Evolutionary conservation across 2,888 invertebrate species (phyloP), one percentile per base, ranked within the genome.

Genomic region (Anorthoa munda): DNA sequence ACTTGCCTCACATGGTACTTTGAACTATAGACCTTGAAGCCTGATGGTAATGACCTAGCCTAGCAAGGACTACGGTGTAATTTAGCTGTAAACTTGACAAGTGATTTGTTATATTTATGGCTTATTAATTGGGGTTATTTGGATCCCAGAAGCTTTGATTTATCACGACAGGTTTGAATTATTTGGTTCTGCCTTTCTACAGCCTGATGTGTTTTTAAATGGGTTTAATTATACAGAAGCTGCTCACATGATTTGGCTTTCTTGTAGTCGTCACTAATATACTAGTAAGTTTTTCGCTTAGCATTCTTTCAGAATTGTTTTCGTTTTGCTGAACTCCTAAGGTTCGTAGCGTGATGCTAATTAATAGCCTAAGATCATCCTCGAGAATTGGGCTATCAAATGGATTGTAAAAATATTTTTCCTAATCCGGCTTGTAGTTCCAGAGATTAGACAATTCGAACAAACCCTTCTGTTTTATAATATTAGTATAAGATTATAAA

Each of bases 71-170:
- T 45, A 55, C 55, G 61, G 68, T 60, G 66, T 77, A 79, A 79
- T 84, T 78, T 78, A 39, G 56, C 72, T 79, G 84, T 85, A 77
- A 82, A 72, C 68, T 67, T 56, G 80, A 80, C 53, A 70, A 46
- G 60, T n/a, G 75, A 71, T 59, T 48, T 17, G 46, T 51, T 56
- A 60, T 66, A 71, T 63, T 56, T 68, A 70, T 71, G 26, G 74
- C n/a, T 31, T 65, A 9, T 31, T 81, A 79, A 83, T 83, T 75
- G 56, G n/a, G 59, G 71, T 63, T 68, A 26, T 74, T 75, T 71
- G 7, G 50, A 5, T 18, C 15, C 23, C 26, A 74, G 11, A 51
- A 31, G 17, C 53, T 66, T 59, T 53, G 63, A 66, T 79, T 64
- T 39, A 71, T 70, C 12, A 26, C n/a, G 58, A n/a, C 17, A 64